Base-by-base conservation (phyloP, 2,888 invertebrate genomes). In the Auanema sp. region DNA sequence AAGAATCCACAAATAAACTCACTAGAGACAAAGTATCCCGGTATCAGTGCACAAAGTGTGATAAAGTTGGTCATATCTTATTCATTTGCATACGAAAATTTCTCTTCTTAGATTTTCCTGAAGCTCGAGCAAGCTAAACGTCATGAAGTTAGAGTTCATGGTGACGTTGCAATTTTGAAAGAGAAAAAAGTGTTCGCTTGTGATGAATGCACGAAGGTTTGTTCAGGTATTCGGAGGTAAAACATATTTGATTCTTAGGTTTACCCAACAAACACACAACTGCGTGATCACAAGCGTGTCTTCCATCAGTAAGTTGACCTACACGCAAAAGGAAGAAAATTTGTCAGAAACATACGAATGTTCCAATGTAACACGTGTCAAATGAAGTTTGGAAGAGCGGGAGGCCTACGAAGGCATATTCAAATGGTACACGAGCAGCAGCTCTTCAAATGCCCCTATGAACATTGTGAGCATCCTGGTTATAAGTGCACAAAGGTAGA, bases 321-420 rank as follows among this genome's bases (percentile, higher is more conserved):
- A 33, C 33, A 33, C 33, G 33, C 33, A 33, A 5, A 33, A 33
- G 33, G 33, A 33, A 33, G 33, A 33, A 33, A 33, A 8, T 33
- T 33, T 33, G 33, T 33, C 49, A 64, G 68, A 43, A 44, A 62
- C 14, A 84, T 87, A 44, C 88, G 88, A 74, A 89, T 89, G 0
- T 88, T 87, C 81, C 84, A 85, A 41, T 90, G 90, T 81, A 86
- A 87, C 18, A 86, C 89, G 66, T 90, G 90, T 78, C 86, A 87
- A 10, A 88, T 88, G 12, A 87, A 86, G 71, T 90, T 90, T 80
- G 87, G 88, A 69, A 89, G 90, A 81, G 87, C 89, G 82, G 89
- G 90, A 41, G 72, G 72, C 16, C 87, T 89, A 23, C 86, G 89
- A 12, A 86, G 88, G 21, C 89, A 89, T 79, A 85, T 89, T 56